Evolutionary conservation across 1,140 invertebrate genomes (phyloP).

Genomic region (Drosophila rhopaloa): DNA sequence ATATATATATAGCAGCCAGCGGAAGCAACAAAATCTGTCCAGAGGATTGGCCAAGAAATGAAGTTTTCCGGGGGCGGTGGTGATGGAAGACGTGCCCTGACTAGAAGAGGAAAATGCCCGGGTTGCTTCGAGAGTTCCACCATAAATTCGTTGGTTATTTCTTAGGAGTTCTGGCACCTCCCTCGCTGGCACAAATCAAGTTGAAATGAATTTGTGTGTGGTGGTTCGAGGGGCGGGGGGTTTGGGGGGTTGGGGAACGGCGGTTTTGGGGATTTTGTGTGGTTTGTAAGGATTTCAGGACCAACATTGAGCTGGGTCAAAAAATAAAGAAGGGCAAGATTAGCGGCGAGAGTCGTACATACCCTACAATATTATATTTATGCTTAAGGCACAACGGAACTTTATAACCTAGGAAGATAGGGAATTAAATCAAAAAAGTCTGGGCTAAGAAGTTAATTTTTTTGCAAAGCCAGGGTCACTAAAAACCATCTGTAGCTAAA

Average conservation of each 20-base stretch:
- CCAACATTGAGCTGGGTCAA: conserved; percentile 13
- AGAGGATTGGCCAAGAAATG: conserved; percentile 45
- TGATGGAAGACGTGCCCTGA: conserved; percentile 56
- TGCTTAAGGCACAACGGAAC: too few relatives aligned
- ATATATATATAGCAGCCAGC: conserved; percentile 2
- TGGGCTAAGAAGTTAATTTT: too few relatives aligned
- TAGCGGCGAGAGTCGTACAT: neutral
- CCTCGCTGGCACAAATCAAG: conserved; percentile 41
- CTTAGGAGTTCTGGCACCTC: neutral
- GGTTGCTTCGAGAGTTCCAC: neutral
- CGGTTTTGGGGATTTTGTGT: conserved; percentile 27
- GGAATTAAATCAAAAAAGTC: too few relatives aligned
- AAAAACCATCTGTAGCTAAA: too few relatives aligned
- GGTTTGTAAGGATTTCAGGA: conserved; percentile 29
- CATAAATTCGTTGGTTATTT: neutral
- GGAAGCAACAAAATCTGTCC: conserved; percentile 44
- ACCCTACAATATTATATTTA: neutral
- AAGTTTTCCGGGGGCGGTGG: conserved; percentile 43
- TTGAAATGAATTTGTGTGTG: conserved; percentile 42
- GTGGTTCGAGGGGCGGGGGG: neutral
- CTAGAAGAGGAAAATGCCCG: conserved; percentile 22
- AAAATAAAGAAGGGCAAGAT: neutral
- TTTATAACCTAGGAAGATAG: too few relatives aligned
- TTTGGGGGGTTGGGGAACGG: neutral
- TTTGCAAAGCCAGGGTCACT: too few relatives aligned